phyloP scores from a whole-genome alignment of 2,888 invertebrate species.

The Enchytraeus crypticus region DNA sequence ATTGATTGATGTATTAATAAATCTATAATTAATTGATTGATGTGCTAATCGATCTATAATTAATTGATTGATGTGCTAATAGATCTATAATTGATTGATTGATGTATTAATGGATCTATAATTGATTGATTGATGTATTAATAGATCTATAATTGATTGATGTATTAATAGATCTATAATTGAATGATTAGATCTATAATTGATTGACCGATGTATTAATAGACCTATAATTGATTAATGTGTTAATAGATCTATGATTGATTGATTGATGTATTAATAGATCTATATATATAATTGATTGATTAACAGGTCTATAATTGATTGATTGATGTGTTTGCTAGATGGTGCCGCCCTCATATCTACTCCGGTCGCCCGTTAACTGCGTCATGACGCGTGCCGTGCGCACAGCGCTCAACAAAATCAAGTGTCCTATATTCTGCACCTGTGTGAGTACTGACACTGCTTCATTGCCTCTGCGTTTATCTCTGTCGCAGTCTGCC shows the following conservation, averaged over 20 bases:
- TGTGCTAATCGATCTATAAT: too few relatives aligned
- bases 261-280: neutral
- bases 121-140: neutral
- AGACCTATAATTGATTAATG: neutral
- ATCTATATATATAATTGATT: neutral
- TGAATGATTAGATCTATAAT: too few relatives aligned
- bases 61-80: too few relatives aligned
- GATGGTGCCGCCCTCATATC: conserved; percentile 84
- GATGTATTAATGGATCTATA: neutral
- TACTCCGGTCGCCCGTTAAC: conserved; percentile 89
- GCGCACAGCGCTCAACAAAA: conserved; percentile 98
- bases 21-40: too few relatives aligned
- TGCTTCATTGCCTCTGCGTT: neutral
- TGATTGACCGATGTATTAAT: too few relatives aligned
- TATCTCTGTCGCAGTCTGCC: too few relatives aligned
- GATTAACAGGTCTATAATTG: neutral
- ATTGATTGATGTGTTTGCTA: conserved; percentile 29
- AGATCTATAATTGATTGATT: neutral
- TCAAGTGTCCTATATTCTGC: conserved; percentile 97
- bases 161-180: neutral
- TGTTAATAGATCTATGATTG: neutral
- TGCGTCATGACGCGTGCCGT: conserved; percentile 76
- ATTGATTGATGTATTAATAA: too few relatives aligned
- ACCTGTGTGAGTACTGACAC: conserved; percentile 59
- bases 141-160: neutral